phyloP scores from a whole-genome alignment of 23 tunicate species.

The Halocynthia roretzi region DNA sequence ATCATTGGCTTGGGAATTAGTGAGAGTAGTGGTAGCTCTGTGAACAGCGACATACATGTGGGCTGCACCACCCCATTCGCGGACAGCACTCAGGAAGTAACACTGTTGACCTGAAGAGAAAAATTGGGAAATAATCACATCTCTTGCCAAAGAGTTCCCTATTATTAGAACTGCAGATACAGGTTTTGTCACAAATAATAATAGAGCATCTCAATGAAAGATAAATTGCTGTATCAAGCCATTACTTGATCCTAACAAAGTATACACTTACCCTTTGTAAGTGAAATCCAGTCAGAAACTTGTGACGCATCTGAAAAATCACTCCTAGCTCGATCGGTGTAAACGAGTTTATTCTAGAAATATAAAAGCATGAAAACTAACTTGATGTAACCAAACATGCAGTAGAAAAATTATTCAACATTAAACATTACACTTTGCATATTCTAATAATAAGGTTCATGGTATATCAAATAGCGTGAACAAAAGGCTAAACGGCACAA shows the following conservation, averaged over 20 bases:
- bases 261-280: neutral
- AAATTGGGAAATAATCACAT: no score
- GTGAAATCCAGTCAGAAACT: conserved; percentile 10
- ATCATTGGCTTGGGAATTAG: conserved; percentile 18
- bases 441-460: neutral
- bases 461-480: no score
- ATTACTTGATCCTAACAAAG: no score
- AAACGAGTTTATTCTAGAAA: conserved; percentile 17
- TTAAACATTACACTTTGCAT: neutral
- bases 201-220: no score
- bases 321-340: neutral
- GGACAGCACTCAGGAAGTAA: conserved; percentile 6
- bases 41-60: conserved; percentile 33
- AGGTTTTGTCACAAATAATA: no score
- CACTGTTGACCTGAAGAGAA: conserved; percentile 37
- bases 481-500: no score
- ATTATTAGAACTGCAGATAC: no score
- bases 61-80: conserved; percentile 15
- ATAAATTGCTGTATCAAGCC: no score
- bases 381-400: neutral
- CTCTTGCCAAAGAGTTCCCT: no score
- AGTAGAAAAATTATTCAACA: neutral
- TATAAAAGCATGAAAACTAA: neutral
- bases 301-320: neutral
- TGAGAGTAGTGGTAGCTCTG: conserved; percentile 27